phyloP scores from a whole-genome alignment of 64 coral and sea anemone genomes.

The Hydrozoanthus tunicans region DNA sequence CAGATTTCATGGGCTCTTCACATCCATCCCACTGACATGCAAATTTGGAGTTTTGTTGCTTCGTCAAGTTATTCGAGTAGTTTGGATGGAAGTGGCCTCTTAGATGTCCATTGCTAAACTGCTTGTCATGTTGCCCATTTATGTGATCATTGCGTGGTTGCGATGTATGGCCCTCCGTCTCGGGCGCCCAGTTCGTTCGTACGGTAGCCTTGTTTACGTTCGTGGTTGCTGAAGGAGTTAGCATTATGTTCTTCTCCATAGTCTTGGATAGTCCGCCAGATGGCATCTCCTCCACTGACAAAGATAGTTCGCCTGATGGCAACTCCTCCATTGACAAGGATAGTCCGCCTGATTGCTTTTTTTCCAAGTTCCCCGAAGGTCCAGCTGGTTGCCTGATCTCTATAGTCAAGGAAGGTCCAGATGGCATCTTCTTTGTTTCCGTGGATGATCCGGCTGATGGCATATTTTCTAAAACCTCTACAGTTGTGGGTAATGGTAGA shows the following conservation, averaged over 20 bases:
- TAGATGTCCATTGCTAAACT: background rate
- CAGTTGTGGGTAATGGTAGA: background rate
- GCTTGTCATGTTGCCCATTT: background rate
- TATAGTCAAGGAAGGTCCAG: no score
- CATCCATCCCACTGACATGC: constrained; percentile 5
- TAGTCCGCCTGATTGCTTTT: background rate
- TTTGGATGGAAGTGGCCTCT: background rate
- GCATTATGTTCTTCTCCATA: background rate
- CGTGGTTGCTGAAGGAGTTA: background rate
- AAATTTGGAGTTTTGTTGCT: background rate
- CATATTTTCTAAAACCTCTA: background rate
- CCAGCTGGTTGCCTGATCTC: no score
- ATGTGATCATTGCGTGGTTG: background rate
- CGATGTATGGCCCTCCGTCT: background rate
- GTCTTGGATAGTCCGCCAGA: background rate
- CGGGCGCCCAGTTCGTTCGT: background rate
- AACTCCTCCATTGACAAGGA: background rate
- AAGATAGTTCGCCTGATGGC: no score
- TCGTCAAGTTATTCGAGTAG: background rate
- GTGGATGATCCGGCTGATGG: no score
- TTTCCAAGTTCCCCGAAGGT: no score
- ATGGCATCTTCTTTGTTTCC: no score
- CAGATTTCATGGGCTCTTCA: background rate
- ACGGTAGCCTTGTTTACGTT: background rate
- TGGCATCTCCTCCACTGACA: background rate